A percentile compares a stretch with the other conserved stretches of the same genome.
phyloP scores from a whole-genome alignment of 2,113 vertebrate species.

The Poeciliopsis retropinna region DNA sequence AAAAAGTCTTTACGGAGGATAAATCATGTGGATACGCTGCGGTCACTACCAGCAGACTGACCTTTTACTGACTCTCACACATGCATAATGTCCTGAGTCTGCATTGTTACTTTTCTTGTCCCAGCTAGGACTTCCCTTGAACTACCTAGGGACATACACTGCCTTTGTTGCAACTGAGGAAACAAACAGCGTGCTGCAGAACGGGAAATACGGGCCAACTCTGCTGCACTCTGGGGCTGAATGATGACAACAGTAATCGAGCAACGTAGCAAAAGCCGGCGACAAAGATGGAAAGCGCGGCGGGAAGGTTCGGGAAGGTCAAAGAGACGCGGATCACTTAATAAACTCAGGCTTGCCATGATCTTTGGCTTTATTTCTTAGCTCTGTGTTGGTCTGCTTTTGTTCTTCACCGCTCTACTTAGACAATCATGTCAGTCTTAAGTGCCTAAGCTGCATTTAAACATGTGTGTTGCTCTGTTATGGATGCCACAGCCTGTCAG shows the following conservation, averaged over 20 bases:
- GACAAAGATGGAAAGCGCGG: conserved; percentile 38
- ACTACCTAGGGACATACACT: conserved; percentile 43
- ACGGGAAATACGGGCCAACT: conserved; percentile 12
- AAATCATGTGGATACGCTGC: conserved; percentile 49
- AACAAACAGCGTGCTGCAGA: conserved; percentile 3
- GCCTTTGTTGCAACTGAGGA: conserved; percentile 40
- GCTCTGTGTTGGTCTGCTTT: conserved; percentile 9
- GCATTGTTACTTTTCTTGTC: conserved; percentile 59
- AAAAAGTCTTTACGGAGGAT: conserved; percentile 36
- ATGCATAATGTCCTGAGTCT: conserved; percentile 55
- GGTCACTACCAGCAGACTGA: conserved; percentile 51
- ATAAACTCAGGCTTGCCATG: conserved; percentile 76
- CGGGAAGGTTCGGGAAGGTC: conserved; percentile 34
- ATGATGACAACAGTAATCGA: conserved; percentile 32
- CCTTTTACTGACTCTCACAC: conserved; percentile 53
- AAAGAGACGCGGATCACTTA: conserved; percentile 75
- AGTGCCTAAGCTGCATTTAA: conserved; percentile 75
- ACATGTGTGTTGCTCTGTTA: conserved; percentile 80
- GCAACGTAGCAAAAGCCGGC: conserved; percentile 10
- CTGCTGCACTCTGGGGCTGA: conserved; percentile 1
- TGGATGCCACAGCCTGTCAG: conserved; percentile 67
- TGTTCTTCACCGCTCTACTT: conserved; percentile 22
- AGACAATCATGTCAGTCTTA: conserved; percentile 43
- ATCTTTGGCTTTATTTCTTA: conserved; percentile 69
- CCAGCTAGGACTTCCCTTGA: conserved; percentile 62